A percentile compares a stretch with the other conserved stretches of the same genome.
phyloP scores from a whole-genome alignment of 2,113 vertebrate species.

The Microcebus ravelobensis region DNA sequence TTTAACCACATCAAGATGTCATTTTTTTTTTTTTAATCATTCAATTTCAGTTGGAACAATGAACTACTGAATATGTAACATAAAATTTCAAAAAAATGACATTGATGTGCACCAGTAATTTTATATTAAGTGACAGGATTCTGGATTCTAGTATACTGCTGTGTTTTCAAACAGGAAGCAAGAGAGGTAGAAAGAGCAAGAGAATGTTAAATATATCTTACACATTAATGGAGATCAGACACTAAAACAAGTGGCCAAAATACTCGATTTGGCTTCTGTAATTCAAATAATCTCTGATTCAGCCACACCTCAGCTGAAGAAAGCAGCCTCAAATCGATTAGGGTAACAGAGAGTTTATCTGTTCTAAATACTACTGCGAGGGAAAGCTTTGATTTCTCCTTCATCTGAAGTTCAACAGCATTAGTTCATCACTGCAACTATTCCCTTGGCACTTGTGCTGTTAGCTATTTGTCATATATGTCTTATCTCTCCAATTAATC shows the following conservation, averaged over 20 bases:
- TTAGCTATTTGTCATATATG: neutral
- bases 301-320: neutral
- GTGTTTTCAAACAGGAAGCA: neutral
- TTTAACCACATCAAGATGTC: neutral
- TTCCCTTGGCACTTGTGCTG: too few relatives aligned
- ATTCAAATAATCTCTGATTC: neutral
- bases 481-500: neutral
- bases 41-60: neutral
- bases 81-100: neutral
- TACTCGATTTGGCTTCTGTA: neutral
- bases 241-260: neutral
- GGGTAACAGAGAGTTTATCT: neutral
- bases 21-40: neutral
- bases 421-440: rapidly evolving
- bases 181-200: neutral
- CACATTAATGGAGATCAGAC: neutral
- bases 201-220: neutral
- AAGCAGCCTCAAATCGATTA: rapidly evolving
- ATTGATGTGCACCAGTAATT: neutral
- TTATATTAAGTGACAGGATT: neutral
- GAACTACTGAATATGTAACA: neutral
- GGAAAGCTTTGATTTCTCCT: neutral
- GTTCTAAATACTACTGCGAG: rapidly evolving
- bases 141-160: neutral
- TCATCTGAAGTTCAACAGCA: neutral